Percentiles rank a stretch among this genome's conserved stretches.
phyloP scores from a whole-genome alignment of 1,140 invertebrate species.

The Drosophila lini region DNA sequence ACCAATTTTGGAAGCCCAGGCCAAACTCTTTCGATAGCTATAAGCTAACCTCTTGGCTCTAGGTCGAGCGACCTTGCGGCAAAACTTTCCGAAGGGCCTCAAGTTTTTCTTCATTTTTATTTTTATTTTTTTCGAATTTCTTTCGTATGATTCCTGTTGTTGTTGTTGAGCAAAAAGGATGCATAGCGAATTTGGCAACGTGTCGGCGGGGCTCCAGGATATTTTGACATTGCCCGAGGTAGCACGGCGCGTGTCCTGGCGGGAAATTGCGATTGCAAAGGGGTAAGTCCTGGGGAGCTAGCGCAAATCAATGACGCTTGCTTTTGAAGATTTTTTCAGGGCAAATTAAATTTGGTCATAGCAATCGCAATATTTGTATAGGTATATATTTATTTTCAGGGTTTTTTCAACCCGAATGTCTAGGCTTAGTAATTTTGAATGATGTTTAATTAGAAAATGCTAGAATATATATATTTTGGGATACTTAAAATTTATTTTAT shows the following conservation, averaged over 20 bases:
- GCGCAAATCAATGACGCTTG: constrained; percentile 61
- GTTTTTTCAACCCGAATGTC: neutral
- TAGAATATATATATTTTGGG: neutral
- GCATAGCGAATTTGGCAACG: constrained; percentile 51
- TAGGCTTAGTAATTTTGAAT: neutral
- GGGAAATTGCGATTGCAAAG: constrained; percentile 45
- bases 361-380: constrained; percentile 32
- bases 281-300: neutral
- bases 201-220: constrained; percentile 55
- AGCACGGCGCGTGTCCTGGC: constrained; percentile 45
- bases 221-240: constrained; percentile 29
- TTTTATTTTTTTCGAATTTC: constrained; percentile 3
- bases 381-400: neutral
- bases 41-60: constrained; percentile 56
- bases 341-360: constrained; percentile 64
- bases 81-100: constrained; percentile 62
- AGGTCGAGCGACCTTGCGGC: constrained; percentile 65
- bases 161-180: constrained; percentile 53
- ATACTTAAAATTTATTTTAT: neutral
- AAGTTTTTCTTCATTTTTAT: constrained; percentile 47
- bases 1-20: constrained; percentile 61
- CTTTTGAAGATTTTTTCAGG: constrained; percentile 70
- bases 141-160: neutral
- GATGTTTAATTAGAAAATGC: constrained; percentile 1
- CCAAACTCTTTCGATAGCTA: constrained; percentile 1